These are phyloP conservation scores for Syngnathus scovelli DNA, from an alignment of 2,113 vertebrate species.

Conservation along the genomic window DNA sequence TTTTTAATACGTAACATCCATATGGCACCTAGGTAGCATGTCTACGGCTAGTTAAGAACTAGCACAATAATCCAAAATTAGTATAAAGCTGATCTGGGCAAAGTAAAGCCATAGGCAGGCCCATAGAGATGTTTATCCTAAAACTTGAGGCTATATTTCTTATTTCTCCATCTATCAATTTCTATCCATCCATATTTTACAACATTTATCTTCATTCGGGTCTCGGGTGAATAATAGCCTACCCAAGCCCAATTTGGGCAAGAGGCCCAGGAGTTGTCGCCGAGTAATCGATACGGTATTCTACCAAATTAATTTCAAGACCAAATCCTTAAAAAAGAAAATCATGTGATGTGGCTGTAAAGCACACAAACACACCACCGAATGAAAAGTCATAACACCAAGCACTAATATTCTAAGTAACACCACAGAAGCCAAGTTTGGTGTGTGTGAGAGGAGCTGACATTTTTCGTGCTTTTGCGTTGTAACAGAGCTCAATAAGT, in stretches of 20 bases:
- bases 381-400: not conserved
- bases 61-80: no score
- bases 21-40: no score
- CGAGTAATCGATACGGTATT: not conserved
- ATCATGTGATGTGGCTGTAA: slow-evolving; percentile 9
- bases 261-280: not conserved
- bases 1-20: no score
- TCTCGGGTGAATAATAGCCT: not conserved
- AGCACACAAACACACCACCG: slow-evolving; percentile 2
- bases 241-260: not conserved
- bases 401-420: not conserved
- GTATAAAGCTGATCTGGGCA: no score
- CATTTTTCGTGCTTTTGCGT: not conserved
- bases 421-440: slow-evolving; percentile 8
- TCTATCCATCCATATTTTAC: not conserved
- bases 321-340: slow-evolving; percentile 14
- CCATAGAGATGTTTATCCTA: no score
- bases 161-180: not conserved
- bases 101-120: no score
- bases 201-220: not conserved
- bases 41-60: no score
- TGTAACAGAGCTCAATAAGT: slow-evolving; percentile 4
- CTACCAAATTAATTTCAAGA: not conserved
- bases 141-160: not conserved
- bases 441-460: not conserved